Conservation (phyloP, 2,113 vertebrate species). For the Actinemys pallida region DNA sequence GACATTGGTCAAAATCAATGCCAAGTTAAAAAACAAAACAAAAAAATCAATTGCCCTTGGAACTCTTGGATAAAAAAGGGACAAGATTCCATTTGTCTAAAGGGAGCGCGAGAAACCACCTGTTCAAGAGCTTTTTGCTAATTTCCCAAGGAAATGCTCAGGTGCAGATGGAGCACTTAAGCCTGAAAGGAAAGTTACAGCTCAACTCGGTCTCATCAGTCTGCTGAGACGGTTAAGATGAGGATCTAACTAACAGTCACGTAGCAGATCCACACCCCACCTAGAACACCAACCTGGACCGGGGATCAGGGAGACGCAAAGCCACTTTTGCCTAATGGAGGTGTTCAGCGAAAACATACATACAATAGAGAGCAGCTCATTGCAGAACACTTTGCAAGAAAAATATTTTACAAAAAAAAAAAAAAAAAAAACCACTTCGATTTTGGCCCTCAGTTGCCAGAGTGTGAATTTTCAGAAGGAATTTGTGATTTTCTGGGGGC, state of each 20-base stretch:
- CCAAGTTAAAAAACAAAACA: neutral
- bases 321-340: neutral
- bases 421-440: too few relatives aligned
- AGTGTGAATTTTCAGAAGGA: neutral
- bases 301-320: neutral
- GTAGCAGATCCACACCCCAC: neutral
- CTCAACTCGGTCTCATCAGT: neutral
- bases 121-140: neutral
- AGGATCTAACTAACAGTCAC: neutral
- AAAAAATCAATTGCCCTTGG: rapidly evolving
- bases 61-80: neutral
- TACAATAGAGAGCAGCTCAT: neutral
- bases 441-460: neutral
- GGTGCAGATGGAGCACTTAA: neutral
- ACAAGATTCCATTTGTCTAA: neutral
- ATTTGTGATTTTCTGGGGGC: neutral
- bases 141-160: neutral
- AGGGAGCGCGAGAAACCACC: neutral
- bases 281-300: neutral
- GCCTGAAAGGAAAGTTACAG: neutral
- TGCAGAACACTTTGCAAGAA: neutral
- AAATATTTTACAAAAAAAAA: neutral
- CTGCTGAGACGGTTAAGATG: neutral
- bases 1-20: neutral
- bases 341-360: neutral